Conservation (phyloP, 2,113 vertebrate species). For the Anguilla japonica region DNA sequence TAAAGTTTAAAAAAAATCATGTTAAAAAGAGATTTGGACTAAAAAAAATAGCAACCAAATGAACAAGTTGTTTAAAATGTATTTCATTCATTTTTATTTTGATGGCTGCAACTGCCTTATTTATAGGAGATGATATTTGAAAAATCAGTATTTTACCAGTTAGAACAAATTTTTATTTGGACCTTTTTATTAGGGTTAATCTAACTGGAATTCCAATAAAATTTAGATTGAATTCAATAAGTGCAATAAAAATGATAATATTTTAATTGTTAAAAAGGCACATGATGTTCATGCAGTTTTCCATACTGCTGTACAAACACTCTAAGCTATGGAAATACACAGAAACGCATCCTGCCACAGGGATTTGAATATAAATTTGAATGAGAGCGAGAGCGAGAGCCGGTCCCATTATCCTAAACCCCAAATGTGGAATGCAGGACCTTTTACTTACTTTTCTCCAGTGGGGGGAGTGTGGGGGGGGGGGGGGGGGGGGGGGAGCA, state of each 20-base stretch:
- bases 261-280: background rate
- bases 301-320: background rate
- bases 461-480: background rate
- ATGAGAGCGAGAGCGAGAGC: background rate
- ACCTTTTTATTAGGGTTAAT: too few relatives aligned
- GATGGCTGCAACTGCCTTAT: background rate
- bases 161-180: background rate
- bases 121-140: background rate
- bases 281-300: background rate
- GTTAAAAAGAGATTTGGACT: background rate
- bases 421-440: slow-evolving; percentile 24
- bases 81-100: background rate
- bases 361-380: background rate
- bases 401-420: background rate
- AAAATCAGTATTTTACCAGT: too few relatives aligned
- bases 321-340: background rate
- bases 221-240: background rate
- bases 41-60: background rate
- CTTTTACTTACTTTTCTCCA: background rate
- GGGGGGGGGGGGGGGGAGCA: background rate
- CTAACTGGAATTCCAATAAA: background rate
- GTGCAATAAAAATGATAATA: background rate
- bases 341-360: background rate
- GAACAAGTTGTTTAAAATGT: background rate
- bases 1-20: too few relatives aligned